Percentiles rank a stretch among this genome's conserved stretches.
phyloP scores from a whole-genome alignment of 2,888 invertebrate species.

The Girardia tigrina region DNA sequence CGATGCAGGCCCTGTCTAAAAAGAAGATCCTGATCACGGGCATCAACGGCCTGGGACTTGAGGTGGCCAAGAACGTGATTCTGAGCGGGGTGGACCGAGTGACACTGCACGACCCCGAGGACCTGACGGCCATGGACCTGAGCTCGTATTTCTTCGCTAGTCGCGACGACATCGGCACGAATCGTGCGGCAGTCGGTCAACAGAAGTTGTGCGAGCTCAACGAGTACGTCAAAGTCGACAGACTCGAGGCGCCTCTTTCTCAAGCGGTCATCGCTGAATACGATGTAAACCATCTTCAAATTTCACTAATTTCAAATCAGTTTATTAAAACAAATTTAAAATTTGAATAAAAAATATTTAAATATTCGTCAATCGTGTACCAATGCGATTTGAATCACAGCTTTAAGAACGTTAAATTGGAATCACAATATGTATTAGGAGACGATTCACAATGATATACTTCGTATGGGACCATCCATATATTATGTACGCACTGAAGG shows the following conservation, averaged over 20 bases:
- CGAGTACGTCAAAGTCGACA: slow-evolving; percentile 70
- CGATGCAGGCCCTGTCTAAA: slow-evolving; percentile 91
- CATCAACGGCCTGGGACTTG: slow-evolving; percentile 83
- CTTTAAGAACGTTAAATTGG: too few relatives aligned
- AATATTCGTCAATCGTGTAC: too few relatives aligned
- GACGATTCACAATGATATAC: too few relatives aligned
- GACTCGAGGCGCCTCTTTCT: slow-evolving; percentile 62
- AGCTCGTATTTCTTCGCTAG: slow-evolving; percentile 77
- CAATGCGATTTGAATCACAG: too few relatives aligned
- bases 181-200: slow-evolving; percentile 68
- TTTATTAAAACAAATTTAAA: too few relatives aligned
- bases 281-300: too few relatives aligned
- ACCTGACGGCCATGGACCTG: slow-evolving; percentile 63
- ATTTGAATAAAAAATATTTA: too few relatives aligned
- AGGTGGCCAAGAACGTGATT: slow-evolving; percentile 93
- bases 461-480: too few relatives aligned
- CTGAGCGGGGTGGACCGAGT: slow-evolving; percentile 93
- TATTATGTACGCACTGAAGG: too few relatives aligned
- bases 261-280: slow-evolving; percentile 62
- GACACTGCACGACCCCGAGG: slow-evolving; percentile 72
- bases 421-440: too few relatives aligned
- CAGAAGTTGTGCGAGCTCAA: slow-evolving; percentile 73
- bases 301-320: too few relatives aligned
- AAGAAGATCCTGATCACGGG: slow-evolving; percentile 89
- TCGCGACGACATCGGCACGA: slow-evolving; percentile 69